phyloP scores from a whole-genome alignment of 1,140 invertebrate species.

The Bicyclus anynana region DNA sequence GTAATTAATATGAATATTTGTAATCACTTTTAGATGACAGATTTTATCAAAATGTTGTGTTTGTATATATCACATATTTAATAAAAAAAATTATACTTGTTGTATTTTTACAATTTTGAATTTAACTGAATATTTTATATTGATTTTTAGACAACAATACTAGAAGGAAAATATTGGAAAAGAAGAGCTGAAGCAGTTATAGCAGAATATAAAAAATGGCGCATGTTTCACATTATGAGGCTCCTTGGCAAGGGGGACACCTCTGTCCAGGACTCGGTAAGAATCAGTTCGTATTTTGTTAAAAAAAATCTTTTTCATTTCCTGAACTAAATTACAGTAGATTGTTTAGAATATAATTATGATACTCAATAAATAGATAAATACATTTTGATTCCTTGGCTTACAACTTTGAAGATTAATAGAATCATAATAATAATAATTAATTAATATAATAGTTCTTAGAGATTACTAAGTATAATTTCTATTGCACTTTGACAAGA shows the following conservation, averaged over 20 bases:
- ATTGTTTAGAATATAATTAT: too few species aligned
- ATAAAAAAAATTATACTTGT: too few species aligned
- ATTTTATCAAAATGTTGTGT: not conserved
- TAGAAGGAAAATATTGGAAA: constrained; percentile 99
- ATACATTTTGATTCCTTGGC: too few species aligned
- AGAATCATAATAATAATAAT: too few species aligned
- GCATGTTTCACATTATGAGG: constrained; percentile 94
- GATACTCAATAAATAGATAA: too few species aligned
- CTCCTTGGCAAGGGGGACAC: constrained; percentile 85
- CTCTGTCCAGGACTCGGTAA: constrained; percentile 87
- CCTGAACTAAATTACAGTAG: too few species aligned
- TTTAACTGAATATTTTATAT: too few species aligned
- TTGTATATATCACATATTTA: not conserved
- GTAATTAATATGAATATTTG: constrained; percentile 13
- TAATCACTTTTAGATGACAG: not conserved
- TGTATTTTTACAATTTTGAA: too few species aligned
- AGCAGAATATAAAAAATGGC: constrained; percentile 99
- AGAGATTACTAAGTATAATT: too few species aligned
- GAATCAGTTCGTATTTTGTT: constrained; percentile 15
- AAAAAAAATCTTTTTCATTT: not conserved
- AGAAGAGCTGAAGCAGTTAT: constrained; percentile 96
- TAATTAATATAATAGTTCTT: too few species aligned
- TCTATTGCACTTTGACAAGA: too few species aligned
- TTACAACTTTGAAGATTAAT: too few species aligned
- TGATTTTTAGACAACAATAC: constrained; percentile 90